phyloP scores from a whole-genome alignment of 2,797 vertebrate genomes.

The Stomatorhinus walkeri region DNA sequence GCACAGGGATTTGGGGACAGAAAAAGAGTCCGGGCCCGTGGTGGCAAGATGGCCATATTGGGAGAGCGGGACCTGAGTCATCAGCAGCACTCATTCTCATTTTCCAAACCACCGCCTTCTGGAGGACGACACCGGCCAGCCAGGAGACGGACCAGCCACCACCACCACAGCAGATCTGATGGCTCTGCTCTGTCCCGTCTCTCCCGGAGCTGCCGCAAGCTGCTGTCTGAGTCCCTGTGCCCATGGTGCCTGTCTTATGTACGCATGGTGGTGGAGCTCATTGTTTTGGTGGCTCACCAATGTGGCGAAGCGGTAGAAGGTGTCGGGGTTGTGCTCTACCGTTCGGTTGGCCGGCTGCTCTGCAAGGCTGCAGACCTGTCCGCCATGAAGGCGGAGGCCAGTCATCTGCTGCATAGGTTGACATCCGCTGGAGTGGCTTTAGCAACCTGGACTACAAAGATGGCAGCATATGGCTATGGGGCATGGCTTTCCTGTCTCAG shows the following conservation, averaged over 20 bases:
- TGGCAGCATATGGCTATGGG: conserved; percentile 43
- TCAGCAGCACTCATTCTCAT: background rate
- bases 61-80: conserved; percentile 26
- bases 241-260: conserved; percentile 75
- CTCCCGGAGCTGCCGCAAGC: conserved; percentile 55
- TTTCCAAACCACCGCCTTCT: conserved; percentile 42
- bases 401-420: conserved; percentile 48
- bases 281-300: conserved; percentile 69
- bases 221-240: conserved; percentile 60
- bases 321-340: conserved; percentile 63
- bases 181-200: conserved; percentile 56
- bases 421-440: conserved; percentile 40
- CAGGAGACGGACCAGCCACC: conserved; percentile 62
- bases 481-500: conserved; percentile 53
- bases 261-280: conserved; percentile 74
- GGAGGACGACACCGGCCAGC: conserved; percentile 67
- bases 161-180: conserved; percentile 54
- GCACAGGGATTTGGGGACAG: conserved; percentile 51
- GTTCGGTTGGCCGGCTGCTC: conserved; percentile 60
- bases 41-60: conserved; percentile 37
- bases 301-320: conserved; percentile 70
- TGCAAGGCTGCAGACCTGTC: conserved; percentile 60
- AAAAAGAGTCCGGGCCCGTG: conserved; percentile 50
- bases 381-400: conserved; percentile 57
- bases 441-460: conserved; percentile 40